Conservation (phyloP, 2,888 invertebrate species). For the Thalpophila matura region DNA sequence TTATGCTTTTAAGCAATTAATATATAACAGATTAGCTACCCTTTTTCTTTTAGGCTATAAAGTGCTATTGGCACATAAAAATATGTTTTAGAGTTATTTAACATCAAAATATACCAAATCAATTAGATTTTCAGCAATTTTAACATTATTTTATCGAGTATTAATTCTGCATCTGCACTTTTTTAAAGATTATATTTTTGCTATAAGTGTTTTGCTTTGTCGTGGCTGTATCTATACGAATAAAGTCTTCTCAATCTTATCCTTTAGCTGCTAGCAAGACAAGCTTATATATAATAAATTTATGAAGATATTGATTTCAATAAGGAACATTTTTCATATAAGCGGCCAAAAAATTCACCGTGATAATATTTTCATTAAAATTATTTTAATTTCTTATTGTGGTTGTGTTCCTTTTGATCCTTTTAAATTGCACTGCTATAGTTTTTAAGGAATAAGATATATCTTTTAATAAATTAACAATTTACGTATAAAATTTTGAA, state of each 20-base stretch:
- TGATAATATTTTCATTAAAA: not conserved
- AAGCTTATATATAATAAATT: not conserved
- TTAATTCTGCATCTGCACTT: not conserved
- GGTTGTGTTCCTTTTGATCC: not conserved
- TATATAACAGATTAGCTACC: not conserved
- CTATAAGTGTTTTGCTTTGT: not conserved
- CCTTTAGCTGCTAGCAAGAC: not conserved
- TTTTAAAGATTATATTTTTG: too few species aligned
- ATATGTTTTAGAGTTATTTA: too few species aligned
- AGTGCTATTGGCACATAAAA: not conserved
- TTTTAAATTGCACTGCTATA: constrained; percentile 1
- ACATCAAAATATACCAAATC: too few species aligned
- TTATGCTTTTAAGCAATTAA: not conserved
- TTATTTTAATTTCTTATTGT: not conserved
- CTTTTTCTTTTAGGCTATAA: not conserved
- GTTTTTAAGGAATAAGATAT: constrained; percentile 20
- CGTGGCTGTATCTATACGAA: too few species aligned
- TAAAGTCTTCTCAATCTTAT: too few species aligned
- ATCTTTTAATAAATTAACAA: constrained; percentile 42
- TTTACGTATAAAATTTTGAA: constrained; percentile 27
- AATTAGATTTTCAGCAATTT: not conserved
- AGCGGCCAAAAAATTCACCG: too few species aligned
- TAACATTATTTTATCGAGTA: not conserved
- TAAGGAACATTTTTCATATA: too few species aligned
- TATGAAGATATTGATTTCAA: too few species aligned